phyloP scores from a whole-genome alignment of 2,797 vertebrate genomes.

The Poecilia picta region DNA sequence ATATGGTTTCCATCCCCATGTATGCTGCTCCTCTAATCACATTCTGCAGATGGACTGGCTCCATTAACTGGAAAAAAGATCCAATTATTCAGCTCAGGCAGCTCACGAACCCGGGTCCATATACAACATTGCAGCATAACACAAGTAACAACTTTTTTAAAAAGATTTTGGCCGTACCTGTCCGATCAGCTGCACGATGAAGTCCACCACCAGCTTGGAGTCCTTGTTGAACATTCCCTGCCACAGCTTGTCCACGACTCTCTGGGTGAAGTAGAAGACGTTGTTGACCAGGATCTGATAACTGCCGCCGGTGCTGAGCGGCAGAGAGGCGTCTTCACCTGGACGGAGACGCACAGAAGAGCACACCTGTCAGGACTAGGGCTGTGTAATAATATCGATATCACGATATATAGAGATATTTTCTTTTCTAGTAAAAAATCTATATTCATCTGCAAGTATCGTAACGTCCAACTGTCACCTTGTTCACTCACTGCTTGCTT shows the following conservation, averaged over 20 bases:
- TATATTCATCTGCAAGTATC: too few relatives aligned
- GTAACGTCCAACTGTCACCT: too few relatives aligned
- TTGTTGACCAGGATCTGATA: constrained; percentile 98
- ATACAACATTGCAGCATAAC: neutral
- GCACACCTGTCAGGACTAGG: too few relatives aligned
- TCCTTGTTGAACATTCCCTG: constrained; percentile 99
- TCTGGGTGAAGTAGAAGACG: constrained; percentile 97
- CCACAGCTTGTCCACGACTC: constrained; percentile 99
- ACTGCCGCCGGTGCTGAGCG: constrained; percentile 93
- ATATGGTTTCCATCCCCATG: neutral
- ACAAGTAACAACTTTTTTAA: neutral
- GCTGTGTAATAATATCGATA: too few relatives aligned
- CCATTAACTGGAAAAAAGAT: neutral
- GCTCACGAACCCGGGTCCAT: neutral
- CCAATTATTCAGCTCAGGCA: neutral
- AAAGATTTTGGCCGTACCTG: constrained; percentile 83
- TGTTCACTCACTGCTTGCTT: too few relatives aligned
- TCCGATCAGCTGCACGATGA: constrained; percentile 97
- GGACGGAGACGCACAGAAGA: constrained; percentile 17
- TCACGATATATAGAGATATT: too few relatives aligned
- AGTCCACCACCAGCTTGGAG: constrained; percentile 97
- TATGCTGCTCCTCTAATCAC: neutral
- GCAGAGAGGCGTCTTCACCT: constrained; percentile 97
- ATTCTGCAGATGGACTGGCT: neutral
- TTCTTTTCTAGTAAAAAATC: too few relatives aligned